Base-by-base conservation (phyloP, 2,888 invertebrate species). In the Dioctria rufipes region DNA sequence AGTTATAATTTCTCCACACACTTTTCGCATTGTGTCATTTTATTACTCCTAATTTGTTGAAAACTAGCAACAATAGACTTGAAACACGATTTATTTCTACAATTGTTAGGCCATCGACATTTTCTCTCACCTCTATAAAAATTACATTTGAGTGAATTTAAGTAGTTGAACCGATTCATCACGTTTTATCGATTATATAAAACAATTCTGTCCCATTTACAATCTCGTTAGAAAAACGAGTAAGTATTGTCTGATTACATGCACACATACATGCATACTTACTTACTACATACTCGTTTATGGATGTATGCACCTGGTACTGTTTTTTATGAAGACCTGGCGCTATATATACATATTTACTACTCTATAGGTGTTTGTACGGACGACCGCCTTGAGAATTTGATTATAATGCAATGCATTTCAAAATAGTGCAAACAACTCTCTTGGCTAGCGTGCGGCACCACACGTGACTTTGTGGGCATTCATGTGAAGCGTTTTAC, bases 341-440 rank as follows among this genome's bases (percentile, higher is more conserved):
- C 25, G 25, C 25, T 25, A 25, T 25, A 25, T 25, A 25, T n/a
- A n/a, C n/a, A n/a, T 25, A 25, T 25, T 25, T 25, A 25, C 25
- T 25, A 25, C 25, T 25, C 25, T 69, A 69, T 51, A 42, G 66
- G 13, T 11, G 67, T 25, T 25, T 25, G 25, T 25, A 25, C 25
- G 25, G 25, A 25, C 25, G 6, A 13, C 9, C 46, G 49, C 49
- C 25, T 4, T 51, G 40, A 51, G 37, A 37, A 25, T 69, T 69
- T 69, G 51, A 69, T 51, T 69, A 54, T 54, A 51, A 11, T 65
- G 40, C 37, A 40, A 13, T 5, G 37, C 51, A 69, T 69, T 69
- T 69, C 49, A 69, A 69, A 69, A 69, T 51, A 69, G n/a, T 39
- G 51, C 69, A 69, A 69, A 69, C 51, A 39, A n/a, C 39, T 69